phyloP scores from a whole-genome alignment of 2,888 invertebrate genomes.

The Mactromeris polynyma region DNA sequence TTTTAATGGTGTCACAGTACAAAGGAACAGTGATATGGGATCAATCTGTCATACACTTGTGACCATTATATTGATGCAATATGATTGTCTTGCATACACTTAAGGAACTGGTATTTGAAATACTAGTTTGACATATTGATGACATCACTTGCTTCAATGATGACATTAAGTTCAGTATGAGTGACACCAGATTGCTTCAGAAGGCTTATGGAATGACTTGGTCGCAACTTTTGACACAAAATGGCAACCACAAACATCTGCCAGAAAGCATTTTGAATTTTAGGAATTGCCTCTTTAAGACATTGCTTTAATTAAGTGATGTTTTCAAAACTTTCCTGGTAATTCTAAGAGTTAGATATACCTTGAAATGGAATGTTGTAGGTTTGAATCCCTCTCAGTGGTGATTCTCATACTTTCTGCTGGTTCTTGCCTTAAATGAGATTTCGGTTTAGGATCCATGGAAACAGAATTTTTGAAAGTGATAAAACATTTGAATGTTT shows the following conservation, averaged over 20 bases:
- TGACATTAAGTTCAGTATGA: background rate
- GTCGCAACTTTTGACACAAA: background rate
- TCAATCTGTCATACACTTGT: no score
- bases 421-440: background rate
- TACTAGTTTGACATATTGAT: background rate
- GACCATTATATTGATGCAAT: no score
- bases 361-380: no score
- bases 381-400: background rate
- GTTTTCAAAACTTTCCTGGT: no score
- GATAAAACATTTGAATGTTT: background rate
- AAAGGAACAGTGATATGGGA: no score
- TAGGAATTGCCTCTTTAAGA: background rate
- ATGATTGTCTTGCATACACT: no score
- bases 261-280: background rate
- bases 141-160: background rate
- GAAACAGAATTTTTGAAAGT: background rate
- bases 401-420: background rate
- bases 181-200: background rate
- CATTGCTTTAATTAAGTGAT: no score
- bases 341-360: no score
- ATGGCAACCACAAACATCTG: background rate
- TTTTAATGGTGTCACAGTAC: background rate
- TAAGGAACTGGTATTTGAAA: no score
- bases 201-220: background rate
- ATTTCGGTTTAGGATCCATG: background rate